These are phyloP conservation scores for Calidris pugnax DNA, from an alignment of 2,113 vertebrate species.

Conservation along the genomic window DNA sequence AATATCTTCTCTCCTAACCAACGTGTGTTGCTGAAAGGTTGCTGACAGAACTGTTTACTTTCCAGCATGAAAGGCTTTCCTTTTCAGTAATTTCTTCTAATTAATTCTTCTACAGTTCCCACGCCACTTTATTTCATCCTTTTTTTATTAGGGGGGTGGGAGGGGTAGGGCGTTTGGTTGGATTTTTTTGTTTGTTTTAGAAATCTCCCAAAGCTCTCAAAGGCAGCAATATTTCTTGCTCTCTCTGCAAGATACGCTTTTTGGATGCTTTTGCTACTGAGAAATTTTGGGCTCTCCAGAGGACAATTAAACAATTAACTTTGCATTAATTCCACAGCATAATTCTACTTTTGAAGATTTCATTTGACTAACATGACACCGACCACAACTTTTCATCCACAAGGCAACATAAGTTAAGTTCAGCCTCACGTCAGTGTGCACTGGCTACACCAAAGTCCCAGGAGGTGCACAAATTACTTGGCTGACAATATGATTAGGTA, in stretches of 20 bases:
- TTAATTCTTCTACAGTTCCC: background rate
- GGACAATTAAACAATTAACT: background rate
- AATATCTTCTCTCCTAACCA: background rate
- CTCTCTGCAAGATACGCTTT: background rate
- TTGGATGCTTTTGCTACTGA: background rate
- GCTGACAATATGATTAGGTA: background rate
- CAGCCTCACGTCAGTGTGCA: background rate
- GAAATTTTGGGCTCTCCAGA: background rate
- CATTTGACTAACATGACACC: background rate
- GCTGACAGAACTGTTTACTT: background rate
- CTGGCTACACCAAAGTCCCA: background rate
- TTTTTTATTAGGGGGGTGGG: background rate
- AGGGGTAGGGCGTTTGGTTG: background rate
- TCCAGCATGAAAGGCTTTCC: background rate
- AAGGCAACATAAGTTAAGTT: background rate
- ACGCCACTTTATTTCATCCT: background rate
- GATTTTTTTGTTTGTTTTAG: background rate
- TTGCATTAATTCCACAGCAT: background rate
- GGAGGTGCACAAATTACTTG: background rate
- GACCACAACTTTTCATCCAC: background rate
- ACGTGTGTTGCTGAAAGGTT: background rate
- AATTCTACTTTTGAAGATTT: constrained; percentile 22
- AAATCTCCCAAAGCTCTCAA: background rate
- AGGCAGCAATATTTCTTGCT: background rate
- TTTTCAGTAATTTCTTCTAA: background rate